These are phyloP conservation scores for Machimus atricapillus DNA, from an alignment of 2,888 invertebrate species.

Conservation along the genomic window DNA sequence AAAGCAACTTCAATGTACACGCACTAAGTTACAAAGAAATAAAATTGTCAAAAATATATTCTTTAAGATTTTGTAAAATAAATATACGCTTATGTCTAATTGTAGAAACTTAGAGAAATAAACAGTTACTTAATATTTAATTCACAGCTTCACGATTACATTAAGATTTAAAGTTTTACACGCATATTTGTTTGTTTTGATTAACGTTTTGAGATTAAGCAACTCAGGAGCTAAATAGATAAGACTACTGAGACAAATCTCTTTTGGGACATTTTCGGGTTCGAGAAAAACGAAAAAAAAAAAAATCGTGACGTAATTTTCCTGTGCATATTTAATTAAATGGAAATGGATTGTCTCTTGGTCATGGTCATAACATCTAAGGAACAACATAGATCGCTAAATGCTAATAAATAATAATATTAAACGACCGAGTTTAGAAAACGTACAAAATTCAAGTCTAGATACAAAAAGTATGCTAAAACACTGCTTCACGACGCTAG, in stretches of 20 bases:
- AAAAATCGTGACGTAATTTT: background rate
- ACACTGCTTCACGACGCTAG: constrained; percentile 1
- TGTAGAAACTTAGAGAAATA: background rate
- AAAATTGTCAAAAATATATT: background rate
- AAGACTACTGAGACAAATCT: background rate
- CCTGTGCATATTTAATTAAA: background rate
- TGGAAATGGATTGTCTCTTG: constrained; percentile 25
- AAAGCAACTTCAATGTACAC: background rate
- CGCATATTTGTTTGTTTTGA: constrained; percentile 22
- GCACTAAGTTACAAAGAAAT: background rate
- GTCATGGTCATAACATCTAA: constrained; percentile 1
- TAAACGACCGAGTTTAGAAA: background rate
- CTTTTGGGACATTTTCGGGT: background rate
- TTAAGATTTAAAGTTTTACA: constrained; percentile 34
- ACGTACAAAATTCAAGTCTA: background rate
- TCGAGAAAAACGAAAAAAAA: background rate
- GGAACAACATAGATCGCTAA: background rate
- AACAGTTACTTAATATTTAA: constrained; percentile 42
- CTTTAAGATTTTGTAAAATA: constrained; percentile 3
- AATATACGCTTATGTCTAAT: background rate
- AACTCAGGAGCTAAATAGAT: background rate
- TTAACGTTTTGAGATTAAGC: constrained; percentile 26
- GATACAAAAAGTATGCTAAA: constrained; percentile 19
- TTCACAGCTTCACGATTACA: constrained; percentile 45
- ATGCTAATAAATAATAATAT: background rate